phyloP scores from a whole-genome alignment of 1,140 invertebrate species.

The Saxidomus purpurata region DNA sequence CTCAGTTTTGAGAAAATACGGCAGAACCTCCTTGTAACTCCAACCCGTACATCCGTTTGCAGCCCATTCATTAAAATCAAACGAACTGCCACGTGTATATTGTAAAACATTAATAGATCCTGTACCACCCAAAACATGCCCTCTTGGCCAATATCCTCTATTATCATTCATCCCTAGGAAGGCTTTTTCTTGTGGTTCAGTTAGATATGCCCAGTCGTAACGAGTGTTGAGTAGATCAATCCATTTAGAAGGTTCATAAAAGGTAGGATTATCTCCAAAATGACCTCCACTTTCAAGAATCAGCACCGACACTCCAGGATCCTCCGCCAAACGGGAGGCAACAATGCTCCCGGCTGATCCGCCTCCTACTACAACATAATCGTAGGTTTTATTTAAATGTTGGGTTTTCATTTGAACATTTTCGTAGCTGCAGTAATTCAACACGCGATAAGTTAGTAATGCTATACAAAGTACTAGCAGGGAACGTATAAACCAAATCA shows the following conservation, averaged over 20 bases:
- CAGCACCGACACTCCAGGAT: conserved; percentile 91
- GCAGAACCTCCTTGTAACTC: conserved; percentile 58
- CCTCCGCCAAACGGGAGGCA: conserved; percentile 95
- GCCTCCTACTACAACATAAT: conserved; percentile 90
- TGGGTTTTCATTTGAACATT: neutral
- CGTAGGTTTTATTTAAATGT: conserved; percentile 12
- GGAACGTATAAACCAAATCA: neutral
- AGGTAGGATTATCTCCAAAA: conserved; percentile 95
- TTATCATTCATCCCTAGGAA: conserved; percentile 92
- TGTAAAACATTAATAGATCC: conserved; percentile 82
- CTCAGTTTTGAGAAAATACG: conserved; percentile 64
- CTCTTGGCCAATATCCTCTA: conserved; percentile 89
- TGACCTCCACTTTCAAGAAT: conserved; percentile 96
- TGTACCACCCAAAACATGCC: conserved; percentile 87
- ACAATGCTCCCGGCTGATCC: conserved; percentile 97
- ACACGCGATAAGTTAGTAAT: neutral
- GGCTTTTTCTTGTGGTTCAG: conserved; percentile 93
- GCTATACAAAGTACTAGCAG: neutral
- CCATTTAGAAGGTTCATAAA: conserved; percentile 69
- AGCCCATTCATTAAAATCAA: conserved; percentile 95
- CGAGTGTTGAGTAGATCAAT: conserved; percentile 35
- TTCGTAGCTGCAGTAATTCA: neutral
- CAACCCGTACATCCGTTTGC: conserved; percentile 45
- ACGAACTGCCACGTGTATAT: conserved; percentile 95
- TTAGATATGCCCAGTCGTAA: conserved; percentile 97